Percentiles rank a stretch among this genome's conserved stretches.
Conservation (phyloP, 2,888 invertebrate species). For the Lamellibrachia satsuma region DNA sequence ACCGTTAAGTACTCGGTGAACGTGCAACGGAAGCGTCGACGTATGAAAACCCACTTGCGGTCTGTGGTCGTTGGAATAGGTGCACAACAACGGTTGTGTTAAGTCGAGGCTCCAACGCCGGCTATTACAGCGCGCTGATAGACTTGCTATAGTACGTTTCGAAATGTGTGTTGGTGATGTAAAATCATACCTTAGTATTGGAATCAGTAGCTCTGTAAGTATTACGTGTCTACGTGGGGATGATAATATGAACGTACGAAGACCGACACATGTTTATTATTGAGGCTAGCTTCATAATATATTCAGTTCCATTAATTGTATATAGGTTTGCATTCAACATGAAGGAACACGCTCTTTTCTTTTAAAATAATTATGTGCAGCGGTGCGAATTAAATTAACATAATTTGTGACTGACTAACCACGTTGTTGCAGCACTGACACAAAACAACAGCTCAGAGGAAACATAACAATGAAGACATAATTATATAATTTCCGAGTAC, state of each 20-base stretch:
- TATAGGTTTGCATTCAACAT: background rate
- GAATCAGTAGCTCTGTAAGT: background rate
- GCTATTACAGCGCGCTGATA: background rate
- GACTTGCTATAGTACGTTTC: background rate
- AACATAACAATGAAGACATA: background rate
- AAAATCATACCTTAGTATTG: background rate
- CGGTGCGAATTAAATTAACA: background rate
- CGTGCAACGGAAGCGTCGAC: background rate
- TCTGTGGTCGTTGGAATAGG: background rate
- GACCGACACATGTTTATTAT: background rate
- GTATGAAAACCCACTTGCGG: background rate
- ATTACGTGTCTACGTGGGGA: background rate
- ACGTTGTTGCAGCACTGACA: background rate
- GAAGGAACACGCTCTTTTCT: background rate
- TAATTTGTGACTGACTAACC: background rate
- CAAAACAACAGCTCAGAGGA: background rate
- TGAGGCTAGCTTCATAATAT: background rate
- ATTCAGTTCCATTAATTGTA: background rate
- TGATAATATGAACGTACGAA: background rate
- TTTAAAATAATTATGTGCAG: background rate
- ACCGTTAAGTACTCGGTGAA: background rate
- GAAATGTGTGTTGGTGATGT: background rate
- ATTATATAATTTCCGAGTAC: background rate
- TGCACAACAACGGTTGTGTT: background rate
- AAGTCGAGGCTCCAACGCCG: background rate